Base-by-base conservation (phyloP, 30 jellyfish, hydroid and myxozoan species). In the Aurelia coerulea region DNA sequence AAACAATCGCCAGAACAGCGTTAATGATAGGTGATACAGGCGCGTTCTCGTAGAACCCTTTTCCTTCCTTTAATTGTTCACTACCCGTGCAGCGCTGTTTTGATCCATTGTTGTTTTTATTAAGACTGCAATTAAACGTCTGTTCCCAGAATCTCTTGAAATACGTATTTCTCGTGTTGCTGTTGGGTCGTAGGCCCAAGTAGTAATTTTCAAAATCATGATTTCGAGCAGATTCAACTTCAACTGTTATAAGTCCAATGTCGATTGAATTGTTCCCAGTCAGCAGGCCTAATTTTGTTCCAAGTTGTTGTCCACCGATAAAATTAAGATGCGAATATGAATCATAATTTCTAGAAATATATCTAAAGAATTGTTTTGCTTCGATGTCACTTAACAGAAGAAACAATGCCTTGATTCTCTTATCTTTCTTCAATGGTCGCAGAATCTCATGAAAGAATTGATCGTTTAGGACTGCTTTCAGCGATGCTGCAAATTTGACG, bases 21-120 rank as follows among this genome's bases (percentile, higher is more conserved):
- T 87, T 77, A 13, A 92, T 92, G 2, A 92, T 84, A 7, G 96
- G 95, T 63, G 70, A 23, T 50, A 92, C 98, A 2, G 98, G 95
- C 3, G 94, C 90, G 35, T 66, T 62, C 71, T 64, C 53, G 58
- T 49, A 86, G 56, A 42, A 92, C 10, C 80, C 88, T 65, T 4
- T 68, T 23, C 85, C 95, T 34, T 74, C 86, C 23, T 49, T 41
- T 4, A 90, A 39, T 18, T 59, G 53, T n/a, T 66, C 84, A 10
- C 58, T 52, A 12, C 78, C 85, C 18, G 23, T 11, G 54, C 88
- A 74, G 31, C 34, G 71, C 9, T 31, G 35, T 62, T 33, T 51
- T 32, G 52, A 23, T 16, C 69, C 41, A 10, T 23, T 34, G 32
- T 15, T n/a, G 32, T 33, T 66, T 1, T 33, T 54, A 10, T 33